phyloP scores from a whole-genome alignment of 2,888 invertebrate species.

The Melipona bicolor region DNA sequence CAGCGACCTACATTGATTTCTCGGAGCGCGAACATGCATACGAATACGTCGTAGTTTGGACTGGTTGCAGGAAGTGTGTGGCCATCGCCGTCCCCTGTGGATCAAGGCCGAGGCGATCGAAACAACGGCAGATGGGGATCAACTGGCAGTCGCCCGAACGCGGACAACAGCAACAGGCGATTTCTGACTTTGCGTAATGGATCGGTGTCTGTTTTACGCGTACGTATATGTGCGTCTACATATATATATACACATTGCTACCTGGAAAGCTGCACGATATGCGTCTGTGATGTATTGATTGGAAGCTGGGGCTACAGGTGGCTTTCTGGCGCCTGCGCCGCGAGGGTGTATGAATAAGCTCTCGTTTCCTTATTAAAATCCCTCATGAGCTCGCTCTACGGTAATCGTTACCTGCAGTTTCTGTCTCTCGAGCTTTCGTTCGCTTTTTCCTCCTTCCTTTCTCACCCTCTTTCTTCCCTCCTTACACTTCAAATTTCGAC shows the following conservation, averaged over 20 bases:
- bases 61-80: neutral
- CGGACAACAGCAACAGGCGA: constrained; percentile 70
- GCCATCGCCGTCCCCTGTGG: neutral
- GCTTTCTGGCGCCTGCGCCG: constrained; percentile 80
- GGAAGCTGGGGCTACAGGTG: constrained; percentile 83
- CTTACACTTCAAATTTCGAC: neutral
- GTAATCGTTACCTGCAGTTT: constrained; percentile 65
- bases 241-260: constrained; percentile 60
- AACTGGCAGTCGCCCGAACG: neutral
- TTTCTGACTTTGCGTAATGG: constrained; percentile 53
- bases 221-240: constrained; percentile 43
- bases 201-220: constrained; percentile 20
- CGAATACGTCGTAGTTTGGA: neutral
- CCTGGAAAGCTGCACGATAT: constrained; percentile 69
- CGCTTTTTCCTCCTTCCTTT: neutral
- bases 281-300: constrained; percentile 82
- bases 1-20: constrained; percentile 41
- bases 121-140: neutral
- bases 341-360: constrained; percentile 78
- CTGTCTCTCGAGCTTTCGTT: constrained; percentile 1
- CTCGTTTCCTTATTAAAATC: constrained; percentile 79
- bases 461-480: neutral
- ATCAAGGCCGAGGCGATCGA: neutral
- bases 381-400: constrained; percentile 65
- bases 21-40: constrained; percentile 1